Evolutionary conservation across 2,888 invertebrate genomes (phyloP).

Genomic region (Tiliacea aurago): DNA sequence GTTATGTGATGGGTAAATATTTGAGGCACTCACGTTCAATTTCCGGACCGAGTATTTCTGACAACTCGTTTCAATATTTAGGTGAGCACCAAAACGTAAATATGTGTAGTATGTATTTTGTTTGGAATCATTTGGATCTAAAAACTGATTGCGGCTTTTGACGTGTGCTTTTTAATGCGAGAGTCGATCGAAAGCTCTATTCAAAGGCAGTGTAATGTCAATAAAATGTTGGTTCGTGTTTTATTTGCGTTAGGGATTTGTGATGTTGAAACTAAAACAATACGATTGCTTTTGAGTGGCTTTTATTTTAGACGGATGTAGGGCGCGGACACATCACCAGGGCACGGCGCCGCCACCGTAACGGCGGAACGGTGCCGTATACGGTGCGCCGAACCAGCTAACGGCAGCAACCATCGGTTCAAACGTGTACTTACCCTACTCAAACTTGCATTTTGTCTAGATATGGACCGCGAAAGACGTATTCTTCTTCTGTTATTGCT

Average conservation of each 20-base stretch:
- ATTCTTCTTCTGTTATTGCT: no score
- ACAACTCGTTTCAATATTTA: slow-evolving; percentile 70
- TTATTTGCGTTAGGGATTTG: slow-evolving; percentile 21
- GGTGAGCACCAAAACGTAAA: slow-evolving; percentile 62
- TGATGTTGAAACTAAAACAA: slow-evolving; percentile 30
- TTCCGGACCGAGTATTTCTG: slow-evolving; percentile 69
- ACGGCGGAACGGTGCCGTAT: no score
- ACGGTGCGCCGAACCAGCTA: no score
- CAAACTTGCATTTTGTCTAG: no score
- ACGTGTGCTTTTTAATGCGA: slow-evolving; percentile 34
- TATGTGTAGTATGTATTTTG: slow-evolving; percentile 57
- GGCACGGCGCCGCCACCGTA: no score
- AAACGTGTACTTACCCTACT: no score
- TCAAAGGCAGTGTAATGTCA: slow-evolving; percentile 29
- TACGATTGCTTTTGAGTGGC: neutral
- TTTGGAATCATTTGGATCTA: slow-evolving; percentile 61
- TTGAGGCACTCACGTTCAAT: slow-evolving; percentile 69
- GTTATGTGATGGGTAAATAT: slow-evolving; percentile 66
- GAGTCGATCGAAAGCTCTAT: slow-evolving; percentile 19
- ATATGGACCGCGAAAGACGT: no score
- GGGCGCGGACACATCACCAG: no score
- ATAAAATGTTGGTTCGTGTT: slow-evolving; percentile 23
- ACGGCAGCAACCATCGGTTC: no score
- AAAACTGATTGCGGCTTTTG: slow-evolving; percentile 61
- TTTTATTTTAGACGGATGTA: slow-evolving; percentile 22